phyloP scores from a whole-genome alignment of 2,888 invertebrate genomes.

The Sarcophaga variegata region DNA sequence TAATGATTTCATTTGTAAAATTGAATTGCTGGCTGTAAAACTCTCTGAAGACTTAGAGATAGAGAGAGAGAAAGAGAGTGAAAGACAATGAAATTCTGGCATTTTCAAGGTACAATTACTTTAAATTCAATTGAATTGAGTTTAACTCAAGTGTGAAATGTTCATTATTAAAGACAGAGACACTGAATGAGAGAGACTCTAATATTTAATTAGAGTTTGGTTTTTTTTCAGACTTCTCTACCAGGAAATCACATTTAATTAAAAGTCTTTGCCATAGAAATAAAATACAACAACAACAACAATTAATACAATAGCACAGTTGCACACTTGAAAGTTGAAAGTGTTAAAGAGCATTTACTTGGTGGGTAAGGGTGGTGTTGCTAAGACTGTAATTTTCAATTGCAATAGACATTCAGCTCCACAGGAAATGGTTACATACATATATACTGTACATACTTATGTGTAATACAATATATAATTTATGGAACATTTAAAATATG shows the following conservation, averaged over 20 bases:
- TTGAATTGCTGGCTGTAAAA: conserved; percentile 1
- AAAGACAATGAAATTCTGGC: too few species aligned
- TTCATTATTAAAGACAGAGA: neutral
- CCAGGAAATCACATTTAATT: conserved; percentile 22
- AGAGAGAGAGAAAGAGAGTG: too few species aligned
- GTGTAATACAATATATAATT: conserved; percentile 32
- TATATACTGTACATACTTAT: neutral
- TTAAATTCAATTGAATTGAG: conserved; percentile 4
- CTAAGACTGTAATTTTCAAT: neutral
- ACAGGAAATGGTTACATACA: too few species aligned
- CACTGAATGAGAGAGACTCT: neutral
- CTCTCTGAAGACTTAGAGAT: too few species aligned
- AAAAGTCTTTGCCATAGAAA: conserved; percentile 20
- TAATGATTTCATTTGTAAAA: conserved; percentile 35
- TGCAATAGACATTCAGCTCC: neutral
- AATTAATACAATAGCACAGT: neutral
- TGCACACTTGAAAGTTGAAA: conserved; percentile 18
- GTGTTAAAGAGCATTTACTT: conserved; percentile 1
- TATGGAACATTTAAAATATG: conserved; percentile 48
- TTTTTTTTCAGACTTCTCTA: neutral
- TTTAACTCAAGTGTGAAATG: conserved; percentile 47
- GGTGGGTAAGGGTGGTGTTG: neutral
- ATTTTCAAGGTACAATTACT: conserved; percentile 1
- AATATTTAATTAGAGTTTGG: conserved; percentile 41
- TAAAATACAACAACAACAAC: conserved; percentile 10